Evolutionary conservation across 2,113 vertebrate genomes (phyloP), one percentile per base, ranked within the genome.

Genomic region (Upupa epops): DNA sequence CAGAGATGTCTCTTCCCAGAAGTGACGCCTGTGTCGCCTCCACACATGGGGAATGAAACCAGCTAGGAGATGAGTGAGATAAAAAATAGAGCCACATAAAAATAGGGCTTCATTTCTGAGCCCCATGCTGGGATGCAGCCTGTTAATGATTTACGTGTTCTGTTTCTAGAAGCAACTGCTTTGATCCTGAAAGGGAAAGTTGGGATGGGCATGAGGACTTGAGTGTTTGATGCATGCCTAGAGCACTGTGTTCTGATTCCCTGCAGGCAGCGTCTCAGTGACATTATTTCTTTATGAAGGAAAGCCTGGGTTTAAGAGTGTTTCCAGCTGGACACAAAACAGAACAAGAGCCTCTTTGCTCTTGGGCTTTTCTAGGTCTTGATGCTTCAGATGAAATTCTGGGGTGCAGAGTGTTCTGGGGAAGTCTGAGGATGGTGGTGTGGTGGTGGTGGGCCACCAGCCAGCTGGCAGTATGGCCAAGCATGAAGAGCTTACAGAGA

Each of bases 401-500:
- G 2, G 48, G 37, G 17, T 2, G 2, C 2, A 2, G 64, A 51
- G 29, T 75, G 60, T n/a, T 54, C 13, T 1, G 0, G 3, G 7
- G 18, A 32, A 40, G 28, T 0, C 0, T 1, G 2, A 32, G 31
- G 64, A 49, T 0, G 0, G 5, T 1, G 9, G 21, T 4, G 1
- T 1, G 1, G 29, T 2, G 5, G 26, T 3, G 13, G 22, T 5
- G 5, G 40, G 65, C 37, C 55, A 52, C n/a, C 49, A 69, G 61
- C 20, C 72, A 72, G 32, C 72, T 68, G 37, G 59, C 64, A 68
- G 48, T 42, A 5, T 0, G 6, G 26, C 34, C 37, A 32, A 70
- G n/a, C 40, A 25, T 7, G 2, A 24, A 22, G 19, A 72, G 29
- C 29, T 58, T 2, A 2, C 19, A 48, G 19, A 21, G 8, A 55